Conservation (phyloP, 2,113 vertebrate genomes). For the Zapus hudsonius region DNA sequence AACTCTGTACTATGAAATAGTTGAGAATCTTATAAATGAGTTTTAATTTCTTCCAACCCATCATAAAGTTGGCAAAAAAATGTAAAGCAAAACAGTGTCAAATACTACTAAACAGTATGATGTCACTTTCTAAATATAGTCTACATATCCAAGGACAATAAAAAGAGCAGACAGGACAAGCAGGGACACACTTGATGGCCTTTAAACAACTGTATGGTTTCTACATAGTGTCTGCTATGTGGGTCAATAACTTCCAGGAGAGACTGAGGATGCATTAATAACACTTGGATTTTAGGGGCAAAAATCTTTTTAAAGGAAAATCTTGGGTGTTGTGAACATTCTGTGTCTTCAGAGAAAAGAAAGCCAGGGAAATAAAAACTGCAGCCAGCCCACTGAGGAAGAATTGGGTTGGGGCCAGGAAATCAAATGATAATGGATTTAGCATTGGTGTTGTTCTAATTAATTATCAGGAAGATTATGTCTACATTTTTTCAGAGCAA, state of each 20-base stretch:
- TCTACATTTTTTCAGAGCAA: background rate
- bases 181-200: background rate
- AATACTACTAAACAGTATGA: background rate
- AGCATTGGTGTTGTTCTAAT: background rate
- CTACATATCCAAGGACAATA: background rate
- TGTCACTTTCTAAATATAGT: background rate
- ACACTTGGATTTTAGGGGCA: slow-evolving; percentile 60
- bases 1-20: slow-evolving; percentile 30
- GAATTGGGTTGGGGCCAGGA: slow-evolving; percentile 48
- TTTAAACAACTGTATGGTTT: background rate
- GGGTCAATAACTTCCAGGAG: slow-evolving; percentile 55
- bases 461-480: slow-evolving; percentile 44
- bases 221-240: slow-evolving; percentile 36
- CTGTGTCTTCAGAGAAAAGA: slow-evolving; percentile 54
- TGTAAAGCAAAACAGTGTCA: slow-evolving; percentile 26
- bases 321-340: slow-evolving; percentile 51
- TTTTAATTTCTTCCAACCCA: background rate
- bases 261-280: slow-evolving; percentile 48
- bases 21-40: slow-evolving; percentile 42
- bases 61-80: slow-evolving; percentile 30
- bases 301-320: slow-evolving; percentile 67
- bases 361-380: slow-evolving; percentile 32
- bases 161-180: background rate
- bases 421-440: slow-evolving; percentile 58
- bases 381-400: slow-evolving; percentile 7